Base-by-base conservation (phyloP, 1,140 invertebrate genomes). In the Drosophila ercepeae region DNA sequence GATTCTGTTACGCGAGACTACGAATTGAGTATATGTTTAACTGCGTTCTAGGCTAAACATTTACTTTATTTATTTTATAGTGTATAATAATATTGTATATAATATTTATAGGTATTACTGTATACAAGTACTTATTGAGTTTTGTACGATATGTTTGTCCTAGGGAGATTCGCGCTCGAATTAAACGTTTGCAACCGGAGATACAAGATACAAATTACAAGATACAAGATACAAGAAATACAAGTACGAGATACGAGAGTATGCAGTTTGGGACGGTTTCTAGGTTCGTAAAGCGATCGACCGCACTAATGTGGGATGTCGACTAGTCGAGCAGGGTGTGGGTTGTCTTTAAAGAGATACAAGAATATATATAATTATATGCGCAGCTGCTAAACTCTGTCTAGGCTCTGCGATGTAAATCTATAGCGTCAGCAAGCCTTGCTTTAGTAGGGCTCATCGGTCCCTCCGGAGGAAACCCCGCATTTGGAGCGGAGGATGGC, bases 401-500 rank as follows among this genome's bases (percentile, higher is more conserved):
- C 9, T 9, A 25, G 13, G 39, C 41, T 14, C 13, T 42, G 14
- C 21, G 14, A 39, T 39, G 11, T 39, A 39, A 4, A 14, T 14
- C 5, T 39, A 16, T 39, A n/a, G n/a, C 25, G 18, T 45, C 27
- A 25, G 41, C 29, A 36, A 36, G 53, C 54, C 9, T 8, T 5
- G n/a, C 13, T 1, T 5, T 61, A 86, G 21, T 86, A 86, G 48
- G 58, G 45, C 25, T 72, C 81, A n/a, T 82, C 73, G 4, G 53
- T 57, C 11, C 57, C 74, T 42, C 64, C 79, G 34, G 53, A 21
- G 7, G 81, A 76, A 0, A 90, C 89, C 6, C 89, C 89, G 65
- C 90, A 91, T 51, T 92, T 92, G 29, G 92, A 92, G 29, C 92
- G 88, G 21, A 93, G 75, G 75, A 92, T 92, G 29, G 92, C 92